Conservation (phyloP, 2,113 vertebrate species). For the Ranitomeya imitator region DNA sequence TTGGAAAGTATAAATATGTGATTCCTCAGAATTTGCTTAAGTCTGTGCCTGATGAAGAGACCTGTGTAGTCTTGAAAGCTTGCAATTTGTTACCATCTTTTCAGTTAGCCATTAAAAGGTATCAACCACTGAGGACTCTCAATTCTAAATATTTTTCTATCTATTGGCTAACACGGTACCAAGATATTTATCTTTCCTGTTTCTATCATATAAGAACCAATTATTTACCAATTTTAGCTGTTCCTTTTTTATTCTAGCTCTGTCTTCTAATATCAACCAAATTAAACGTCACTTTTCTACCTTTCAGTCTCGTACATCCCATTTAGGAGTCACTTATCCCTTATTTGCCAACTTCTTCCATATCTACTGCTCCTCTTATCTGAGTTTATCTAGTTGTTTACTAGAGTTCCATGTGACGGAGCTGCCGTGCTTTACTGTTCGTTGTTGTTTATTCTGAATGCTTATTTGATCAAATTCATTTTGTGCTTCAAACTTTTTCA, state of each 20-base stretch:
- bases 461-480: background rate
- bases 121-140: no score
- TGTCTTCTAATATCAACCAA: background rate
- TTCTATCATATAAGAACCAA: background rate
- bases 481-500: background rate
- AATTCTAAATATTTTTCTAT: no score
- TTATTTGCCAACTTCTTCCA: background rate
- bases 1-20: no score
- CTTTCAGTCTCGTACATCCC: background rate
- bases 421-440: background rate
- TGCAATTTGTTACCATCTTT: no score
- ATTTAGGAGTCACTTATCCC: background rate
- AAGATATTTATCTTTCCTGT: no score
- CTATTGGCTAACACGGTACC: no score
- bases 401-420: conserved; percentile 1
- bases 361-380: background rate
- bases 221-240: background rate
- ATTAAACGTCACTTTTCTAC: background rate
- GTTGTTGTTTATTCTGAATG: background rate
- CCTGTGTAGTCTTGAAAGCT: no score
- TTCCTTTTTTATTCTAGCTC: background rate
- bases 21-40: no score
- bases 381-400: background rate
- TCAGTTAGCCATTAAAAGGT: no score
- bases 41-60: no score